Evolutionary conservation across 1,140 invertebrate species (phyloP).

Genomic region (Neodiprion pinetum): DNA sequence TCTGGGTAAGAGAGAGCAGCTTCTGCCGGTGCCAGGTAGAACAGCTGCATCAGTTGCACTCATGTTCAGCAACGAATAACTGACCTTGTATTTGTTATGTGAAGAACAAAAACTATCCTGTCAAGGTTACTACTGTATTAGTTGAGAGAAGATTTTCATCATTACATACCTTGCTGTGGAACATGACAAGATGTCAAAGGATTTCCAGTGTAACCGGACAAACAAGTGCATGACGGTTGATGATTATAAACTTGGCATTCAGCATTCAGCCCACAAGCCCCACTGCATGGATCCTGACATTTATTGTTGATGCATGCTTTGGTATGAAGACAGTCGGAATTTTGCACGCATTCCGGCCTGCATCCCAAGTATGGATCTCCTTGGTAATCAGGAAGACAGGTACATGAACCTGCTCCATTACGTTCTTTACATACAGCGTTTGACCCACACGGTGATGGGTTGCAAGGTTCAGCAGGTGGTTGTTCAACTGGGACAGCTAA

Average conservation of each 20-base stretch:
- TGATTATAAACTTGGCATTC: conserved; percentile 85
- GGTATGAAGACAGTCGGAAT: conserved; percentile 75
- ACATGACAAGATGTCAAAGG: conserved; percentile 76
- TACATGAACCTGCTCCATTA: conserved; percentile 80
- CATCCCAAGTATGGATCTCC: conserved; percentile 85
- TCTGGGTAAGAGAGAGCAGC: no score
- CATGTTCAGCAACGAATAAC: no score
- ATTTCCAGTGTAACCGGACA: conserved; percentile 77
- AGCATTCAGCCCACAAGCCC: conserved; percentile 81
- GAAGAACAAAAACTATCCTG: background rate
- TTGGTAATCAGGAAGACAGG: conserved; percentile 79
- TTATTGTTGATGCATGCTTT: conserved; percentile 84
- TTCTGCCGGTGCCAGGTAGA: no score
- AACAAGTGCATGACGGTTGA: conserved; percentile 79
- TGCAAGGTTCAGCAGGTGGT: conserved; percentile 69
- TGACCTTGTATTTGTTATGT: background rate
- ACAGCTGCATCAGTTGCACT: no score
- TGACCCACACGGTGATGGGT: conserved; percentile 82
- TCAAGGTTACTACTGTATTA: conserved; percentile 1
- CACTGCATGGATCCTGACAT: conserved; percentile 81
- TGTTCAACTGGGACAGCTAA: conserved; percentile 43
- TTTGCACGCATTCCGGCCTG: conserved; percentile 82
- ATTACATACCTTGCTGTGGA: conserved; percentile 68
- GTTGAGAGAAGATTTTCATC: conserved; percentile 35
- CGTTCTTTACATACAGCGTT: conserved; percentile 82